Evolutionary conservation across 2,888 invertebrate genomes (phyloP), one percentile per base, ranked within the genome.

Genomic region (Seladonia tumulorum): DNA sequence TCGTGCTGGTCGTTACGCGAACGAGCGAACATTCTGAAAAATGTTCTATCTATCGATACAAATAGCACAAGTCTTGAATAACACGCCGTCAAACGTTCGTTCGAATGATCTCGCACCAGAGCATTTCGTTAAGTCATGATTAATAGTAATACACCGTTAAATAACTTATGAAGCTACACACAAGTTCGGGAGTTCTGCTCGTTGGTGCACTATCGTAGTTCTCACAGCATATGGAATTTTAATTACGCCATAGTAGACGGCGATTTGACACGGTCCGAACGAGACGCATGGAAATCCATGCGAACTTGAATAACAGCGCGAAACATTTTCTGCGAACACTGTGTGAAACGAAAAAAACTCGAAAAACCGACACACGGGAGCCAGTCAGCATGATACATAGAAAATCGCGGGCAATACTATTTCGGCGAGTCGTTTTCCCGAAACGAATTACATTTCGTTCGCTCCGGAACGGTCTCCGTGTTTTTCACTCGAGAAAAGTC

Each of bases 171-270:
- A 70, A 73, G 76, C 79, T 60, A 53, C 29, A 53, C 74, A 74
- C 63, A 70, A 12, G 57, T 70, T 57, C 42, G 10, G 53, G 22
- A 76, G 57, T 86, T 83, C 42, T 71, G 29, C 77, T 70, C 49
- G 18, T 12, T 71, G 75, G 35, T 76, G 63, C 77, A 81, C 72
- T 73, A 42, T 81, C 53, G 68, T 70, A 73, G 49, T 79, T 25
- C 71, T 79, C 76, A 81, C 57, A 81, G 75, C 87, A 83, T 87
- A 87, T 86, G 87, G 83, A 81, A 83, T 87, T 83, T 87, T 81
- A 83, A 83, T 87, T 68, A 66, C 80, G 83, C 78, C 70, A 66
- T 79, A 35, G 22, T 72, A 72, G 57, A 72, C 71, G 45, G 29
- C 39, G 60, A 76, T 76, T 75, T 60, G 66, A 76, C 49, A 57